A percentile compares a stretch with the other conserved stretches of the same genome.
phyloP scores from a whole-genome alignment of 1,140 invertebrate genomes.

The Apis cerana region DNA sequence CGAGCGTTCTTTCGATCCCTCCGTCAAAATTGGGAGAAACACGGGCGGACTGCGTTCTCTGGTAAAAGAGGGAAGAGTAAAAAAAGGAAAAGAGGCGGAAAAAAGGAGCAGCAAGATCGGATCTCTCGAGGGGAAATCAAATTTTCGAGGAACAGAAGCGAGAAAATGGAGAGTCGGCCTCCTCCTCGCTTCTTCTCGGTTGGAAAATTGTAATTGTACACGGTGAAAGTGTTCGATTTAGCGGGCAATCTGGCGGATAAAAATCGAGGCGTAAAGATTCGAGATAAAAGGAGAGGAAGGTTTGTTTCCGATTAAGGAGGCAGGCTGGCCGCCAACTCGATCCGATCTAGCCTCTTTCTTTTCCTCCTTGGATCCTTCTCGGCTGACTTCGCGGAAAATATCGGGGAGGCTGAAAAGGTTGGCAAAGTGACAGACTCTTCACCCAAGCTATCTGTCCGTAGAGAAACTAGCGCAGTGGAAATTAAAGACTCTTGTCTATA shows the following conservation, averaged over 20 bases:
- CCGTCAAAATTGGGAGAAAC: neutral
- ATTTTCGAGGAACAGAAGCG: conserved; percentile 36
- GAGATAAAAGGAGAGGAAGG: neutral
- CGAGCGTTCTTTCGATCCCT: too few relatives aligned
- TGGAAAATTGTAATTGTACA: conserved; percentile 25
- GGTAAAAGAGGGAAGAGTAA: too few relatives aligned
- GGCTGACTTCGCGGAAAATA: conserved; percentile 24
- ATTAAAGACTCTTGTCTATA: too few relatives aligned
- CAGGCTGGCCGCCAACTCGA: conserved; percentile 9
- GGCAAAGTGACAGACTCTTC: neutral
- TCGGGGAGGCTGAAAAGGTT: neutral
- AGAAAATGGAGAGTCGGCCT: conserved; percentile 2
- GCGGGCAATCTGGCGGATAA: conserved; percentile 19
- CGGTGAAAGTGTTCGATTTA: conserved; percentile 31
- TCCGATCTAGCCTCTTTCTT: neutral
- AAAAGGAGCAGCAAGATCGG: conserved; percentile 5
- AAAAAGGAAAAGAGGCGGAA: neutral
- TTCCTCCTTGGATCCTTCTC: neutral
- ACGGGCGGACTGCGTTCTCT: neutral
- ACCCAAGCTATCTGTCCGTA: too few relatives aligned
- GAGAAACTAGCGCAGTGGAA: too few relatives aligned
- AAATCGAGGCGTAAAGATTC: conserved; percentile 9
- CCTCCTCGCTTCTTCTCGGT: too few relatives aligned
- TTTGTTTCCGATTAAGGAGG: conserved; percentile 43
- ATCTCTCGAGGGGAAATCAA: conserved; percentile 17